Base-by-base conservation (phyloP, 1,140 invertebrate genomes). In the Euura lappo region DNA sequence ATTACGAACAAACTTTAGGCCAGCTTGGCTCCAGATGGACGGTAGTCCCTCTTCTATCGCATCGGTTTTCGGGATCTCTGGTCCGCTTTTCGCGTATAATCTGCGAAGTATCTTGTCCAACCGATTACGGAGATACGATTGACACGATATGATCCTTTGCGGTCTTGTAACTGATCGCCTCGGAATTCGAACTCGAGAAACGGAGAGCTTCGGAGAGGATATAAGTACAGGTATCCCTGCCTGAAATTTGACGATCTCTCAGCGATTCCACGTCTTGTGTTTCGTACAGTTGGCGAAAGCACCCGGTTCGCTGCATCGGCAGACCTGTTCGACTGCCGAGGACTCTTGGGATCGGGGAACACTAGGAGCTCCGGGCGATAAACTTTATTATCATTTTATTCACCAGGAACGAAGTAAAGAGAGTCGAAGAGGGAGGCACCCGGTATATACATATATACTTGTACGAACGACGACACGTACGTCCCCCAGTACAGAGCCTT, bases 311-410 rank as follows among this genome's bases (percentile, higher is more conserved):
- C 8, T 60, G 51, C 51, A 8, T 8, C 51, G 13, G 51, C 51
- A 11, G 51, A 60, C 10, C 51, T 60, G 51, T 28, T 28, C 28
- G 1, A 28, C 28, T 28, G 28, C 28, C 28, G 28, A 28, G 28
- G 28, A 28, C 28, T 28, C 51, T n/a, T n/a, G 51, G 51, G 70
- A 46, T 70, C 68, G 60, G 72, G 68, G 76, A 78, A 79, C 75
- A 79, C 78, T 74, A 76, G 78, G 72, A 79, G 78, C 78, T 75
- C 75, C 75, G 73, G 13, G 44, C 71, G 71, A 73, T 71, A 77
- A 77, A 72, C 75, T 80, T 82, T 80, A 82, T 82, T 80, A 80
- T 80, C 80, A 82, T 80, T 82, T 82, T 82, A 82, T 82, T 80
- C 79, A 80, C 76, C 78, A 60, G 51, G 6, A 60, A 60, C 51